Conservation (phyloP, 1,140 invertebrate genomes). For the Pachyrhynchus sulphureomaculatus region DNA sequence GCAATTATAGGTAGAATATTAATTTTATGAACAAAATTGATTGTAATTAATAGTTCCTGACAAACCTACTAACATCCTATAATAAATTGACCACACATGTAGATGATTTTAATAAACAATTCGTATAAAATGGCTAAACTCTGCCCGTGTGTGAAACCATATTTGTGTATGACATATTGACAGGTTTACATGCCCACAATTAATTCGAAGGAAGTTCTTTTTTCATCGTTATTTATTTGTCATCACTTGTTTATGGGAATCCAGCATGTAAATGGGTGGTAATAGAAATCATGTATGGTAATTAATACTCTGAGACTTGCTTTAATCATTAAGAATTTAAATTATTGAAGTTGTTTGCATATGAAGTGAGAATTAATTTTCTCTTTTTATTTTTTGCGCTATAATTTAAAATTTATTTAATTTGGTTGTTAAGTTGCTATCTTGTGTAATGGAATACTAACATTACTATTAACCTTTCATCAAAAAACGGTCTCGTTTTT, state of each 20-base stretch:
- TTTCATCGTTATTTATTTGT: constrained; percentile 18
- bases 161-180: constrained; percentile 21
- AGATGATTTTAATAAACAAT: not conserved
- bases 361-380: not conserved
- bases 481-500: too few species aligned
- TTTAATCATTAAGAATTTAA: constrained; percentile 1
- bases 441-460: too few species aligned
- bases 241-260: constrained; percentile 15
- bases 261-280: constrained; percentile 24
- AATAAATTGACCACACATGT: not conserved
- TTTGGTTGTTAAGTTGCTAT: too few species aligned
- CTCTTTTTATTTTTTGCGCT: not conserved
- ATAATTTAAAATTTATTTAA: not conserved
- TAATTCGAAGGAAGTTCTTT: constrained; percentile 25
- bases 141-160: constrained; percentile 11
- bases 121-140: constrained; percentile 1
- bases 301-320: constrained; percentile 11
- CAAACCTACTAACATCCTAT: not conserved
- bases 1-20: too few species aligned
- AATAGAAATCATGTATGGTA: constrained; percentile 25
- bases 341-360: not conserved
- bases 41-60: not conserved
- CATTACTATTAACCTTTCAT: too few species aligned
- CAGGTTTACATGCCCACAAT: constrained; percentile 29
- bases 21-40: too few species aligned